Conservation (phyloP, 2,113 vertebrate species). For the Montifringilla adamsi region DNA sequence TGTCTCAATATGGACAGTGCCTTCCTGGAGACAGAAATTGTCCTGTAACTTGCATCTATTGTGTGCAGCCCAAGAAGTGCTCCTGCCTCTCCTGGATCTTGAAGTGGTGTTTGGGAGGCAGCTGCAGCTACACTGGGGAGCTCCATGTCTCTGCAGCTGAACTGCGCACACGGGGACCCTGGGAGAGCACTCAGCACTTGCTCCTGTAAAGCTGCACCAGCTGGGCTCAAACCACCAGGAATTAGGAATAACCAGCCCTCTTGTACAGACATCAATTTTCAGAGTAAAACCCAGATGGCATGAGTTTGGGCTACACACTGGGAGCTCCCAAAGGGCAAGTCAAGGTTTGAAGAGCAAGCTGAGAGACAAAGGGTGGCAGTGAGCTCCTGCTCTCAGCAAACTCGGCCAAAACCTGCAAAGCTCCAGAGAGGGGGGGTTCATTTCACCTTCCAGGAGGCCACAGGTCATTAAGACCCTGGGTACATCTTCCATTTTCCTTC, state of each 20-base stretch:
- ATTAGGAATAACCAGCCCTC: not conserved
- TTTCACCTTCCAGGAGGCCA: not conserved
- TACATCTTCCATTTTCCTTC: not conserved
- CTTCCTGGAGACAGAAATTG: not conserved
- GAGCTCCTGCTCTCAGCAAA: not conserved
- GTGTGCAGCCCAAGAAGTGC: not conserved
- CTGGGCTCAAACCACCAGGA: not conserved
- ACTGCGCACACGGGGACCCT: not conserved
- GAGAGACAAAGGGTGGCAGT: not conserved
- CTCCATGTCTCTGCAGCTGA: not conserved
- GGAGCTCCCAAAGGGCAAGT: not conserved
- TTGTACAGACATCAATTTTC: not conserved
- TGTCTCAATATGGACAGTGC: not conserved
- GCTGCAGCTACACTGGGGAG: not conserved
- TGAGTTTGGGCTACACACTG: not conserved
- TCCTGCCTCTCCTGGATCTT: not conserved
- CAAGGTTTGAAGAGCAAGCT: not conserved
- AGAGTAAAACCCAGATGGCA: not conserved
- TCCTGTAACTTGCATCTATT: not conserved
- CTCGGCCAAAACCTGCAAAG: not conserved
- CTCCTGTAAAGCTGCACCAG: not conserved
- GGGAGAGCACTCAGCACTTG: not conserved
- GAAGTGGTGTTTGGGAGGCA: not conserved
- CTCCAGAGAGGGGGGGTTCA: not conserved
- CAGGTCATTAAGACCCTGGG: not conserved